Base-by-base conservation (phyloP, 2,888 invertebrate species). In the Tenthredo amoena region DNA sequence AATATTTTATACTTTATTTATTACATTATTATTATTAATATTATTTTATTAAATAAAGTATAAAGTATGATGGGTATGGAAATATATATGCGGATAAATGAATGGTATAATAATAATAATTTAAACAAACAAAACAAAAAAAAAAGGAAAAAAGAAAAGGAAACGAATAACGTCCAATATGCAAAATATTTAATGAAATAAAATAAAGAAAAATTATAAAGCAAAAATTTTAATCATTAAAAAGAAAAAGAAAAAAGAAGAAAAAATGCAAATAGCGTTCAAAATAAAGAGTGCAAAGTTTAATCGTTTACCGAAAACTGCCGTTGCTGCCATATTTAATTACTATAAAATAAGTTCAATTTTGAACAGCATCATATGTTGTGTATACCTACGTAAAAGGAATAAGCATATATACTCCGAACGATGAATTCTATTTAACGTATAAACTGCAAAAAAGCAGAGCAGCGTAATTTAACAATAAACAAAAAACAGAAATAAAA, bases 261-360 rank as follows among this genome's bases (percentile, higher is more conserved):
- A 71, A 71, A 71, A 71, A 37, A 18, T 5, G 71, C n/a, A 7
- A 71, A 71, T 71, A 71, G 37, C 71, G 71, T 71, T 71, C 71
- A 71, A 71, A 71, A n/a, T 6, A 55, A n/a, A 71, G 15, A 71
- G 71, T 71, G 71, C 71, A 71, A 71, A 71, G 18, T 71, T 31
- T 71, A 15, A 37, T 37, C 37, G 71, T 34, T 26, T 37, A 71
- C 34, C 37, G 68, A 68, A 62, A 65, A 65, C 65, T 65, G 65
- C 65, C 65, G 31, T 65, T 65, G 65, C 65, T 65, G 65, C 26
- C 65, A 31, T 65, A 65, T 65, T 4, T n/a, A n/a, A 55, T 55
- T 55, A 55, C n/a, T 55, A n/a, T 55, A n/a, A 55, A 55, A 55
- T 37, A 76, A 47, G 47, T 76, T 43, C 43, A 76, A 43, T 76